Evolutionary conservation across 1,140 invertebrate species (phyloP).

Genomic region (Monomorium pharaonis): DNA sequence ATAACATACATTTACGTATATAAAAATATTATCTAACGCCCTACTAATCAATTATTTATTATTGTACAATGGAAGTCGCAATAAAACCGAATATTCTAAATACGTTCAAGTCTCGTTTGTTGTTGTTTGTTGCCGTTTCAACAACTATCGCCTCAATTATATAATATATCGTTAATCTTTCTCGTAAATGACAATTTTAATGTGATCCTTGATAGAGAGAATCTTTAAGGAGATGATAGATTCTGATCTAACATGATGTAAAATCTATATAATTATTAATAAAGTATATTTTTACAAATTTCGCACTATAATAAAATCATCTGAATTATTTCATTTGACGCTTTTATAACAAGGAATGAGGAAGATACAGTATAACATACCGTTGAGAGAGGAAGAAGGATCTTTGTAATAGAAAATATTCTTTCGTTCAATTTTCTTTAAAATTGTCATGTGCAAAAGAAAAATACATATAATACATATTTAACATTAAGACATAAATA

Average conservation of each 20-base stretch:
- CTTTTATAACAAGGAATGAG: not conserved
- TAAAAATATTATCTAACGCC: conserved; percentile 71
- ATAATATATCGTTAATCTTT: not conserved
- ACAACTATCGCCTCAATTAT: conserved; percentile 29
- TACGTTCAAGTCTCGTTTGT: conserved; percentile 74
- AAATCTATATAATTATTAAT: conserved; percentile 17
- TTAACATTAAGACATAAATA: not conserved
- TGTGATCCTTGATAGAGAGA: not conserved
- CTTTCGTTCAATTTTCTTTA: not conserved
- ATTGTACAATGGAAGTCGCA: conserved; percentile 83
- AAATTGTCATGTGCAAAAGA: not conserved
- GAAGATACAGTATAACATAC: not conserved
- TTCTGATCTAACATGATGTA: conserved; percentile 5
- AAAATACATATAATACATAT: not conserved
- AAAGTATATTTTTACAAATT: not conserved
- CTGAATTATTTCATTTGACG: conserved; percentile 5
- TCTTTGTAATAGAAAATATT: not conserved
- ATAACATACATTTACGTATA: not conserved
- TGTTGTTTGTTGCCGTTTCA: conserved; percentile 73
- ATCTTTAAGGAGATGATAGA: conserved; percentile 10
- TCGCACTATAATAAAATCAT: conserved; percentile 4
- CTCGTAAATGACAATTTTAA: conserved; percentile 16
- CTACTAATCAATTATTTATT: conserved; percentile 83
- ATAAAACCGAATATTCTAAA: conserved; percentile 82
- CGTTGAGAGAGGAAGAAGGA: not conserved